These are phyloP conservation scores for Drosophila kanekoi DNA, from an alignment of 2,888 invertebrate genomes.

Conservation along the genomic window DNA sequence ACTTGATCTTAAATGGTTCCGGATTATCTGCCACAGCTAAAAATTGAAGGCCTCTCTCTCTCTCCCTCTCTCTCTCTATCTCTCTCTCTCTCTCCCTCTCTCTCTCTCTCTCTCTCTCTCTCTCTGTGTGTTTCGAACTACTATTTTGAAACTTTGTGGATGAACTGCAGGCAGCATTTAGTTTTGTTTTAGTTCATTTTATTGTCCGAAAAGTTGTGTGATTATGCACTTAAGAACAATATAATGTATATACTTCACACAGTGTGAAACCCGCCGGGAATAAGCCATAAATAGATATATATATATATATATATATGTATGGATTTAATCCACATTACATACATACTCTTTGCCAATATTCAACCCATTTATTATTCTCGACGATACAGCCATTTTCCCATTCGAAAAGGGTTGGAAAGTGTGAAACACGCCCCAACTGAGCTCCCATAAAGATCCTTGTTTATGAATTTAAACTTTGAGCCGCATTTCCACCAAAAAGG, in stretches of 20 bases:
- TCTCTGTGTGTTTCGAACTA: neutral
- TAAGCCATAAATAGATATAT: neutral
- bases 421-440: too few relatives aligned
- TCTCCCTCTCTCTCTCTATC: too few relatives aligned
- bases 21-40: slow-evolving; percentile 3
- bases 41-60: slow-evolving; percentile 9
- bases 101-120: neutral
- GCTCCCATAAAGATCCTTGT: too few relatives aligned
- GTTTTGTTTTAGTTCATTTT: slow-evolving; percentile 4
- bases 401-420: too few relatives aligned
- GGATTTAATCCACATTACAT: neutral
- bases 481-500: too few relatives aligned
- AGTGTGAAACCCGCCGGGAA: neutral
- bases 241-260: neutral
- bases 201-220: slow-evolving; percentile 7
- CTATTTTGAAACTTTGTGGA: slow-evolving; percentile 1
- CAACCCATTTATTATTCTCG: too few relatives aligned
- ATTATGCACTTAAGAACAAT: slow-evolving; percentile 21
- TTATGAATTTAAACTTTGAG: too few relatives aligned
- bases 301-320: neutral
- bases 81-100: neutral
- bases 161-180: slow-evolving; percentile 5
- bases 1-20: neutral
- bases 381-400: too few relatives aligned
- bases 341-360: too few relatives aligned